Conservation (phyloP, 2,797 vertebrate genomes). For the Falco cherrug region DNA sequence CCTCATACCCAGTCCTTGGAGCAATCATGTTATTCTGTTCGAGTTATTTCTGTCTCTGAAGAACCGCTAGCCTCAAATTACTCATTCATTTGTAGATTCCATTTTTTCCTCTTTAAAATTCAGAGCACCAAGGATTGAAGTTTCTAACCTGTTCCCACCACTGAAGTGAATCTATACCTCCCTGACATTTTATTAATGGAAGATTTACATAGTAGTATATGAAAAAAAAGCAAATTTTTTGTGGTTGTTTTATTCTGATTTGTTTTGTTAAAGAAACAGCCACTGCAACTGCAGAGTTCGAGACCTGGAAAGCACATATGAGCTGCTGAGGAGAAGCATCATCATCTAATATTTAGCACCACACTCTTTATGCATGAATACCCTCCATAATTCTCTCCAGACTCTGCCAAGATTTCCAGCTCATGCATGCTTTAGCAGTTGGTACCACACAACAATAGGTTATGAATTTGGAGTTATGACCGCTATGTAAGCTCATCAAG, state of each 20-base stretch:
- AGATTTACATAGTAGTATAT: neutral
- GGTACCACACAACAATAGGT: conserved; percentile 1
- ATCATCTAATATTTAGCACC: conserved; percentile 52
- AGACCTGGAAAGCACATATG: neutral
- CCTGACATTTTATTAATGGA: neutral
- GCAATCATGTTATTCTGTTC: neutral
- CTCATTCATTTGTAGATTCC: neutral
- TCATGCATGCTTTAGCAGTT: conserved; percentile 37
- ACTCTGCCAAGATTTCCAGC: neutral
- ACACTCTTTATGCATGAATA: neutral
- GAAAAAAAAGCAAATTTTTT: neutral
- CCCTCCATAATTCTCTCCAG: neutral
- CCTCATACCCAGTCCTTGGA: neutral
- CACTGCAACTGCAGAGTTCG: neutral
- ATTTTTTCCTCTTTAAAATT: neutral
- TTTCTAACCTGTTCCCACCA: neutral
- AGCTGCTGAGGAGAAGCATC: neutral
- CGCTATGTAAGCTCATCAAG: conserved; percentile 4
- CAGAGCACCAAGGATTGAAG: neutral
- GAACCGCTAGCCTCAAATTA: neutral
- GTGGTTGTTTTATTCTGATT: neutral
- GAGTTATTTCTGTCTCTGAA: neutral
- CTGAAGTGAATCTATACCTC: neutral
- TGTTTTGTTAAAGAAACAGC: neutral
- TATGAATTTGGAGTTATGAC: neutral